These are phyloP conservation scores for Enhydra lutris DNA, from an alignment of 2,113 vertebrate species.

Conservation along the genomic window DNA sequence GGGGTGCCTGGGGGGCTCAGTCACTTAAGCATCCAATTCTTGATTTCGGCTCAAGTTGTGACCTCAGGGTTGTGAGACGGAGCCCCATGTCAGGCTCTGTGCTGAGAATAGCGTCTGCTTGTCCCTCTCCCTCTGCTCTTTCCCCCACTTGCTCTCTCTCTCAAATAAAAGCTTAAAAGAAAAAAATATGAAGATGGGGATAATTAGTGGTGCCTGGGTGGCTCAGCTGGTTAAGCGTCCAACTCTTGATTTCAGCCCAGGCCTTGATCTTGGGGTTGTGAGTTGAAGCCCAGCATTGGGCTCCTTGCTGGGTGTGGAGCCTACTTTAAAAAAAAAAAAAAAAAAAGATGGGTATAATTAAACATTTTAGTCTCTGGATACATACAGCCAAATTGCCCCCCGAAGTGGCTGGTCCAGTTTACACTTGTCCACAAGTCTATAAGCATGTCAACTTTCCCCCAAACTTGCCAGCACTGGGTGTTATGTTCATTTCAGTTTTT, in stretches of 20 bases:
- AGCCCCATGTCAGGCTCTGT: neutral
- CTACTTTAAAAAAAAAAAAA: neutral
- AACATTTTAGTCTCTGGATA: neutral
- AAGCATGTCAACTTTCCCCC: neutral
- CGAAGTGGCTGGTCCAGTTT: neutral
- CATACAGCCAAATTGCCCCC: neutral
- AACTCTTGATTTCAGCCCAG: neutral
- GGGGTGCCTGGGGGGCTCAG: neutral
- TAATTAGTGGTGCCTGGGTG: neutral
- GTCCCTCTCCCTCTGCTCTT: neutral
- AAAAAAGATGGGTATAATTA: neutral
- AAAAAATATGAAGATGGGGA: neutral
- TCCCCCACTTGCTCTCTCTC: neutral
- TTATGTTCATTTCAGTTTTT: neutral
- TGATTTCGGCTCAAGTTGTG: neutral
- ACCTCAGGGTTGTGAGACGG: neutral
- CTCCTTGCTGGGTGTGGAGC: neutral
- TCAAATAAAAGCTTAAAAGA: neutral
- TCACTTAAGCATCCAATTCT: neutral
- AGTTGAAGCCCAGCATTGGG: neutral
- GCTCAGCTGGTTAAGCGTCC: neutral
- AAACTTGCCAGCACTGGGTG: neutral
- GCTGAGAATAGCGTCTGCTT: neutral
- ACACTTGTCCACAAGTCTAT: fast-evolving
- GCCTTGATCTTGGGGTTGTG: neutral